phyloP scores from a whole-genome alignment of 2,797 vertebrate genomes.

The Meda fulgida region DNA sequence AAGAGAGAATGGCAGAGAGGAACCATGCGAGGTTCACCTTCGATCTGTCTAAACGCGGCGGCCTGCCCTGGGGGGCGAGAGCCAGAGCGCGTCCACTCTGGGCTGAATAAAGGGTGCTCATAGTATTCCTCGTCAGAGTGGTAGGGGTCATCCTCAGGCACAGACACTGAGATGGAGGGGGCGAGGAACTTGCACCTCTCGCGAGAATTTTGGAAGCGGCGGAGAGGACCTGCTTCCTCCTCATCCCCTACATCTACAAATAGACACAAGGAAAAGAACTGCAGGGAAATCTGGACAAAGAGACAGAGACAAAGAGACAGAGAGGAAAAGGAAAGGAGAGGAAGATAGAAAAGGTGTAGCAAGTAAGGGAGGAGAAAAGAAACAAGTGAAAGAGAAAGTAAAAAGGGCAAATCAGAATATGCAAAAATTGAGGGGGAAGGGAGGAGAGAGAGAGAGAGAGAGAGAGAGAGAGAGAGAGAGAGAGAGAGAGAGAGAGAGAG shows the following conservation, averaged over 20 bases:
- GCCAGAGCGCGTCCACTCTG: slow-evolving; percentile 89
- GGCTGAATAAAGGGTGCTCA: slow-evolving; percentile 97
- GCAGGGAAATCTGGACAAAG: slow-evolving; percentile 88
- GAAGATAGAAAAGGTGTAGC: slow-evolving; percentile 12
- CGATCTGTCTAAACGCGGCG: slow-evolving; percentile 89
- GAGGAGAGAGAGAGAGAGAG: slow-evolving; percentile 23
- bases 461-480: slow-evolving; percentile 53
- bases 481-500: slow-evolving; percentile 32
- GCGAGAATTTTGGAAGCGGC: slow-evolving; percentile 84
- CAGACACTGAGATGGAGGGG: slow-evolving; percentile 95
- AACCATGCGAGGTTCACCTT: slow-evolving; percentile 95
- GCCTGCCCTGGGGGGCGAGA: slow-evolving; percentile 84
- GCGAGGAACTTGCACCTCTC: slow-evolving; percentile 88
- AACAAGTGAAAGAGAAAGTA: slow-evolving; percentile 38
- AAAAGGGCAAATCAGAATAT: slow-evolving; percentile 32
- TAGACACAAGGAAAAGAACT: slow-evolving; percentile 89
- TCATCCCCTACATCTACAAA: slow-evolving; percentile 95
- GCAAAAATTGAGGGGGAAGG: slow-evolving; percentile 51
- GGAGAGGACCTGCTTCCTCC: slow-evolving; percentile 91
- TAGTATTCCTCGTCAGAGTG: slow-evolving; percentile 93
- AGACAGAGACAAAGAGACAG: slow-evolving; percentile 63
- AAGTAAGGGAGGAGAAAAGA: slow-evolving; percentile 62
- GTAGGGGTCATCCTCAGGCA: slow-evolving; percentile 92
- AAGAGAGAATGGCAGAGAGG: slow-evolving; percentile 71
- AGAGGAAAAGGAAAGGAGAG: slow-evolving; percentile 35